phyloP scores from a whole-genome alignment of 2,113 vertebrate genomes.

The Entomyzon cyanotis region DNA sequence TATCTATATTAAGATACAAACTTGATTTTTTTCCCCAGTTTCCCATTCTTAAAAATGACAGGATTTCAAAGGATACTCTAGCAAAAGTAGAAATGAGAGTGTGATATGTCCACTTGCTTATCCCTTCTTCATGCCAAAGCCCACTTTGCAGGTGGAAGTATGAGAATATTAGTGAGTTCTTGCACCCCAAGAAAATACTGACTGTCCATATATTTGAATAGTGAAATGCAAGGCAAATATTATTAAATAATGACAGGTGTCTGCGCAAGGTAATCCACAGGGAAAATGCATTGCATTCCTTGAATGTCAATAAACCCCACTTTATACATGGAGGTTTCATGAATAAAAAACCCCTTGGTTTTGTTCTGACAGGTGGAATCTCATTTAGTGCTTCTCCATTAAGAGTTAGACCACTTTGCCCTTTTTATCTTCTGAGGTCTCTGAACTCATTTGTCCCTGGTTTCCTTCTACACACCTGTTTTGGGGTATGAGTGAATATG shows the following conservation, averaged over 20 bases:
- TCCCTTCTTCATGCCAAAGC: not conserved
- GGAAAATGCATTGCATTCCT: not conserved
- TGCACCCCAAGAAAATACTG: not conserved
- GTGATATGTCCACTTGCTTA: fast-evolving
- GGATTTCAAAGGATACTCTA: not conserved
- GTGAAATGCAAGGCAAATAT: not conserved
- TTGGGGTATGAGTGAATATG: not conserved
- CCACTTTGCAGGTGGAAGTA: not conserved
- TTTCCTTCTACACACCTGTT: not conserved
- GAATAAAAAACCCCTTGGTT: not conserved
- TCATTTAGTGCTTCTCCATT: not conserved
- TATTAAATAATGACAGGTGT: not conserved
- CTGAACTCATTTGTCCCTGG: not conserved
- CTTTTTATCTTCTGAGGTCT: not conserved
- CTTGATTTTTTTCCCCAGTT: not conserved
- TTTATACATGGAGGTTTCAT: not conserved
- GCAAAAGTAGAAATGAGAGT: not conserved
- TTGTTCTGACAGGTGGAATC: not conserved
- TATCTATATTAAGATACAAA: not conserved
- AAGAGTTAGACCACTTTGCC: not conserved
- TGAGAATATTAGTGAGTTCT: not conserved
- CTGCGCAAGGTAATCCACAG: not conserved
- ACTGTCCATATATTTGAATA: not conserved
- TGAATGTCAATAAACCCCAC: not conserved
- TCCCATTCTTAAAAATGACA: not conserved